A percentile compares a stretch with the other conserved stretches of the same genome.
Evolutionary conservation across 2,113 vertebrate species (phyloP).

Genomic region (Ameiurus melas): DNA sequence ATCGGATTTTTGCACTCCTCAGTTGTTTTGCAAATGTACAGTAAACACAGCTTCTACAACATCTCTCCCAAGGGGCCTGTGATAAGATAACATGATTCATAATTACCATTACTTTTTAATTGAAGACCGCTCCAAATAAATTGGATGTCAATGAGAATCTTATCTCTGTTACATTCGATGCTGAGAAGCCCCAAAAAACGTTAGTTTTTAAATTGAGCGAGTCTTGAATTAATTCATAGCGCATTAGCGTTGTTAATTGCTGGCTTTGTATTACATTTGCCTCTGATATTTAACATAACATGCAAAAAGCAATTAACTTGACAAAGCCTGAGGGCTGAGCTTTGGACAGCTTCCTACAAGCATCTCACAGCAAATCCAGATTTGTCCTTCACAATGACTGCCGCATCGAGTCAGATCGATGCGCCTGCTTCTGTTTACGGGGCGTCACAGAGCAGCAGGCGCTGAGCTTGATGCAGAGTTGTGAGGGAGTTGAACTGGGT

Average conservation of each 20-base stretch:
- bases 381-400: conserved; percentile 17
- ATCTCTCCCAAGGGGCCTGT: not conserved
- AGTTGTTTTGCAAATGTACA: not conserved
- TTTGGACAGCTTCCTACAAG: conserved; percentile 8
- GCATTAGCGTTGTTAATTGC: conserved; percentile 12
- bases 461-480: conserved; percentile 36
- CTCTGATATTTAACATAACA: conserved; percentile 33
- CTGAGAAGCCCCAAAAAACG: not conserved
- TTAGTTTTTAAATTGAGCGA: not conserved
- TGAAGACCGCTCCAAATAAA: conserved; percentile 1
- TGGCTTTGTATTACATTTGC: conserved; percentile 17
- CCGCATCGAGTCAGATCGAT: conserved; percentile 25
- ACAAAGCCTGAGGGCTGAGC: conserved; percentile 31
- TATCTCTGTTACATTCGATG: not conserved
- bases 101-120: not conserved
- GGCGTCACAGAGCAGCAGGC: conserved; percentile 1
- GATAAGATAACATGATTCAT: not conserved
- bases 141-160: not conserved
- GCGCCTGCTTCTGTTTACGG: not conserved
- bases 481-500: conserved; percentile 8
- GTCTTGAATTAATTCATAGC: not conserved
- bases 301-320: conserved; percentile 48
- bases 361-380: conserved; percentile 22
- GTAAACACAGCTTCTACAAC: not conserved
- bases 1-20: not conserved